These are phyloP conservation scores for Fregetta grallaria DNA, from an alignment of 2,113 vertebrate genomes.

Conservation along the genomic window DNA sequence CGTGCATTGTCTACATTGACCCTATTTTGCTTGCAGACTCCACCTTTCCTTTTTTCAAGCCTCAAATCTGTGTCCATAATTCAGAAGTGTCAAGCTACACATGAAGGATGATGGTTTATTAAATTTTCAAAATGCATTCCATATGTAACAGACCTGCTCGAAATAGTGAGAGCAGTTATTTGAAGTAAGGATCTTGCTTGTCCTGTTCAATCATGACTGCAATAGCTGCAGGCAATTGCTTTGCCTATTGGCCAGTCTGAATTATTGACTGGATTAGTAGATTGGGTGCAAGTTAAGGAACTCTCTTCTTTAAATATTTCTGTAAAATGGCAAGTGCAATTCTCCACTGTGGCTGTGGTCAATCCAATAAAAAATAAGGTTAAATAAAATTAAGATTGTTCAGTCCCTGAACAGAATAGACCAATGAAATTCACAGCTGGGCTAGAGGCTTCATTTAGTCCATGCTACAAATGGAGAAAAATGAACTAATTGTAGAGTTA, in stretches of 20 bases:
- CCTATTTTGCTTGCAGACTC: background rate
- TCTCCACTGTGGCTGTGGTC: background rate
- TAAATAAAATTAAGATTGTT: constrained; percentile 4
- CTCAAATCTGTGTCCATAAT: background rate
- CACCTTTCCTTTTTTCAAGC: background rate
- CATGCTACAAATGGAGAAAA: background rate
- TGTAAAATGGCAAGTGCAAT: background rate
- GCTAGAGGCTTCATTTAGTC: background rate
- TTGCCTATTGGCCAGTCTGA: background rate
- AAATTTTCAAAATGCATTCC: constrained; percentile 46
- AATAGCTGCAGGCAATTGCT: background rate
- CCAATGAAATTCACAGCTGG: background rate
- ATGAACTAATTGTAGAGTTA: background rate
- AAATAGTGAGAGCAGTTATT: background rate
- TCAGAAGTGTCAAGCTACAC: constrained; percentile 6
- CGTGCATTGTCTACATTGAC: background rate
- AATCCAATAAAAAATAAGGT: background rate
- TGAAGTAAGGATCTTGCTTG: constrained; percentile 27
- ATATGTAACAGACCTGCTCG: background rate
- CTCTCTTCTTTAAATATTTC: background rate
- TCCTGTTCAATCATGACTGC: background rate
- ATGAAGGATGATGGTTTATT: constrained; percentile 25
- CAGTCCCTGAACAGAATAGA: background rate
- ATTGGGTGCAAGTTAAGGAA: background rate
- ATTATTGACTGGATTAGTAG: constrained; percentile 46